Percentiles rank a stretch among this genome's conserved stretches.
Evolutionary conservation across 2,888 invertebrate genomes (phyloP).

Genomic region (Monochamus alternatus): DNA sequence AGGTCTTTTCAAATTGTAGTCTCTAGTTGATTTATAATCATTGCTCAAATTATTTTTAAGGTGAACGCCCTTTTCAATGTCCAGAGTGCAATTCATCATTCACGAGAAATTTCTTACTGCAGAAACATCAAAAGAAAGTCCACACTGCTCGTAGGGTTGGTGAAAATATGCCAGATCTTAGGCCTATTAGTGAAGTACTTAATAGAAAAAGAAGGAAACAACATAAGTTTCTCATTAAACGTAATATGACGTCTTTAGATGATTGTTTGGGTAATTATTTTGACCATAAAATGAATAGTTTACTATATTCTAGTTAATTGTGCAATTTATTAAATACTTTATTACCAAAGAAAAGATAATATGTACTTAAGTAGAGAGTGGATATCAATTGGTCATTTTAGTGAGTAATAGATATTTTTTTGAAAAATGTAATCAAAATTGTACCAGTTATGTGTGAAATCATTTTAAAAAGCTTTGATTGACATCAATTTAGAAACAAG

Average conservation of each 20-base stretch:
- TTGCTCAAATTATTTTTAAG: constrained; percentile 26
- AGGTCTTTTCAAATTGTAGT: not conserved
- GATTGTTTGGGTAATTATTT: constrained; percentile 15
- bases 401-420: no score
- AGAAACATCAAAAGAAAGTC: constrained; percentile 68
- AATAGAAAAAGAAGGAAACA: constrained; percentile 49
- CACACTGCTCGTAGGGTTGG: constrained; percentile 43
- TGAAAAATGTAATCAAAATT: not conserved
- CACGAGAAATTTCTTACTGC: constrained; percentile 69
- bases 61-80: constrained; percentile 69
- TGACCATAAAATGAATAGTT: constrained; percentile 8
- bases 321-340: constrained; percentile 5
- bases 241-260: constrained; percentile 14
- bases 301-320: constrained; percentile 27
- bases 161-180: constrained; percentile 56
- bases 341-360: not conserved
- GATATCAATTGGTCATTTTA: no score
- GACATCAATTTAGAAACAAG: no score
- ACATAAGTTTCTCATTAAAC: constrained; percentile 50
- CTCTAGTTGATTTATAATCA: not conserved
- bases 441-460: no score
- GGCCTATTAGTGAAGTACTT: constrained; percentile 53
- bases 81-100: constrained; percentile 66
- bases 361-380: no score
- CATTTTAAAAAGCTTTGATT: no score